These are phyloP conservation scores for Onychomys leucogaster DNA, from an alignment of 2,797 vertebrate genomes.

Conservation along the genomic window DNA sequence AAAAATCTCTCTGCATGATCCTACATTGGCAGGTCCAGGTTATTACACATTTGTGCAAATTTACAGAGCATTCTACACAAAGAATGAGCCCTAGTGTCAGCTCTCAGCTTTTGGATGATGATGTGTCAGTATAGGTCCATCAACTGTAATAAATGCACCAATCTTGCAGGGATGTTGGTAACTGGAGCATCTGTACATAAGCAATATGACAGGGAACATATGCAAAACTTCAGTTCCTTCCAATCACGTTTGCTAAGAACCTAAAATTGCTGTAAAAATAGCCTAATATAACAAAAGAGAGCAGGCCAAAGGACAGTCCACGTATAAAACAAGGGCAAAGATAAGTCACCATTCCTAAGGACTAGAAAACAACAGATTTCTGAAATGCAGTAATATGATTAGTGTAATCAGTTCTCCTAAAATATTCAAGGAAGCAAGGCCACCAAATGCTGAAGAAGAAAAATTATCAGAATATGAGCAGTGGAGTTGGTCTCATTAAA, in stretches of 20 bases:
- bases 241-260: not conserved
- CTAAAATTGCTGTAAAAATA: not conserved
- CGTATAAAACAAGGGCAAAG: constrained; percentile 10
- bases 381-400: not conserved
- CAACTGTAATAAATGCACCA: not conserved
- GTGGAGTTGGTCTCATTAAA: constrained; percentile 4
- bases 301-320: not conserved
- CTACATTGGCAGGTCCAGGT: too few species aligned
- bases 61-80: not conserved
- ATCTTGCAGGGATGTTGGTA: not conserved
- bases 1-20: not conserved
- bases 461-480: not conserved
- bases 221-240: not conserved
- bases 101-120: not conserved
- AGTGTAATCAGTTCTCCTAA: not conserved
- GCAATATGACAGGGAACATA: fast-evolving
- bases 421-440: not conserved
- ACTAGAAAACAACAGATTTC: constrained; percentile 32
- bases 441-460: not conserved
- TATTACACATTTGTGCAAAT: not conserved
- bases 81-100: not conserved
- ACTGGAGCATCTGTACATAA: too few species aligned
- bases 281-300: constrained; percentile 5
- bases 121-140: not conserved
- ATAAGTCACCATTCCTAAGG: not conserved